Conservation (phyloP, 2,888 invertebrate genomes). For the Drosophila neotestacea region DNA sequence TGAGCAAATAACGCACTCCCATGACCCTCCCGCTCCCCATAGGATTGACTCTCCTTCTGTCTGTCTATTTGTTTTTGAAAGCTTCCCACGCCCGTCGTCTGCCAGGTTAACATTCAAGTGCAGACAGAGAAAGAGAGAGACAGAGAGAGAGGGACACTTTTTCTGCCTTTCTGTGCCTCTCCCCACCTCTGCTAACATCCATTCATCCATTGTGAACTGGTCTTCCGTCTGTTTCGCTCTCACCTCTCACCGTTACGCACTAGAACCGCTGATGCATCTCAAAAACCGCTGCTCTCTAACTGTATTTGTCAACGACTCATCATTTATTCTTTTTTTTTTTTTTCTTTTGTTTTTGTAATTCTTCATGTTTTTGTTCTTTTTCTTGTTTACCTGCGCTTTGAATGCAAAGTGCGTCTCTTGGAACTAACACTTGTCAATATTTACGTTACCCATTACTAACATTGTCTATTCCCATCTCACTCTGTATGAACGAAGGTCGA, state of each 20-base stretch:
- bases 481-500: conserved; percentile 59
- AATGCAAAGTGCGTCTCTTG: conserved; percentile 32
- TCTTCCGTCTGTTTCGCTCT: conserved; percentile 18
- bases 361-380: conserved; percentile 46
- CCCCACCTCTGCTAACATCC: background rate
- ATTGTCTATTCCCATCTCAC: conserved; percentile 2
- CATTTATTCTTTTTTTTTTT: background rate
- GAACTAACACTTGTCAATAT: conserved; percentile 62
- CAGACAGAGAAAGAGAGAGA: conserved; percentile 9
- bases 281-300: conserved; percentile 32
- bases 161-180: conserved; percentile 15
- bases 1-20: conserved; percentile 6
- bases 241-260: conserved; percentile 25
- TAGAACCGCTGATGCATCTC: conserved; percentile 24
- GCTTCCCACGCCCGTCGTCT: conserved; percentile 43
- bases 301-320: conserved; percentile 34
- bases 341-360: conserved; percentile 28
- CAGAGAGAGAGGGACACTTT: background rate
- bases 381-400: conserved; percentile 43
- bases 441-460: conserved; percentile 51
- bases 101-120: conserved; percentile 27
- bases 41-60: background rate
- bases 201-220: conserved; percentile 4
- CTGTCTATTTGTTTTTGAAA: conserved; percentile 7
- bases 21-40: background rate